Percentiles rank a stretch among this genome's conserved stretches.
Conservation (phyloP, 2,113 vertebrate species). For the Mustela nigripes region DNA sequence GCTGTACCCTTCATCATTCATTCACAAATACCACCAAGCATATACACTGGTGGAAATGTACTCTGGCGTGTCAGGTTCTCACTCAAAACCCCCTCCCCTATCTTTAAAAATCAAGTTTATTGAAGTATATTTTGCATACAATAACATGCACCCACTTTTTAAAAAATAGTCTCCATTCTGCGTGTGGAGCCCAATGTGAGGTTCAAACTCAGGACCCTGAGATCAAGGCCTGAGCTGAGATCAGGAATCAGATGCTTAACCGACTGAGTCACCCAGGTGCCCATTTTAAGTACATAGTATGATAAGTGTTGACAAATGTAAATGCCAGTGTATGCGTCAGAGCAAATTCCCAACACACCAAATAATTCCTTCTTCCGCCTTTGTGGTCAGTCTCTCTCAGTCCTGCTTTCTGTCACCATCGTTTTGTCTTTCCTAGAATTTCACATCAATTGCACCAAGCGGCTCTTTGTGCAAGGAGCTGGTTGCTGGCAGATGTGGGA, state of each 20-base stretch:
- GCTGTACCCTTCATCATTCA: neutral
- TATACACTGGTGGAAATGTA: neutral
- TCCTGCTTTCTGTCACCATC: neutral
- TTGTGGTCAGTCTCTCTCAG: neutral
- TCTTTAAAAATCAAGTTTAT: neutral
- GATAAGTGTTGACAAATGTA: neutral
- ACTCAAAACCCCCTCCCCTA: neutral
- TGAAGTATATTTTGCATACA: neutral
- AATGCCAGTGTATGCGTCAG: neutral
- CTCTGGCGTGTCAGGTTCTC: too few relatives aligned
- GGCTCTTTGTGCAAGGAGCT: too few relatives aligned
- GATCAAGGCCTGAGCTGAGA: neutral
- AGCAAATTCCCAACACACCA: neutral
- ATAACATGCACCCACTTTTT: constrained; percentile 1
- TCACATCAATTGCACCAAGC: neutral
- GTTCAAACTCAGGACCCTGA: neutral
- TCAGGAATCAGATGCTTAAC: neutral
- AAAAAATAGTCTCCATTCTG: neutral
- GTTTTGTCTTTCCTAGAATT: neutral
- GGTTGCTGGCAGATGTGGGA: too few relatives aligned
- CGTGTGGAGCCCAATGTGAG: neutral
- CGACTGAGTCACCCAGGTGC: too few relatives aligned
- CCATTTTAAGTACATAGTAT: neutral
- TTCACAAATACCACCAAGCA: neutral
- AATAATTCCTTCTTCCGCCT: neutral